phyloP scores from a whole-genome alignment of 2,797 vertebrate species.

The Okamejei kenojei region DNA sequence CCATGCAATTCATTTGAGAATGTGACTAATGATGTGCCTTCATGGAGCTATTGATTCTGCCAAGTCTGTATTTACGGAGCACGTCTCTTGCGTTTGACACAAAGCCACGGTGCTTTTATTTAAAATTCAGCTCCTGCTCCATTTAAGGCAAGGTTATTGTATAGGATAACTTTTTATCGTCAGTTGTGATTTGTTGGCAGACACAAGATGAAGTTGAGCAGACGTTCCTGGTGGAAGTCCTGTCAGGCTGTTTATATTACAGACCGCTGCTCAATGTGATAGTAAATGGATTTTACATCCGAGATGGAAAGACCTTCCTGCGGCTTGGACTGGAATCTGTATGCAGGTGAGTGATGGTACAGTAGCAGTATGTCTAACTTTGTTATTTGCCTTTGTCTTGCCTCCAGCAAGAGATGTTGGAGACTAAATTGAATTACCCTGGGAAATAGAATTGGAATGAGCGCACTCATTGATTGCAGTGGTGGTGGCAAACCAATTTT shows the following conservation, averaged over 20 bases:
- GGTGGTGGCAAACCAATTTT: no score
- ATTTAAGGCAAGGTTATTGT: not conserved
- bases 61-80: constrained; percentile 33
- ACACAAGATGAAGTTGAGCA: constrained; percentile 50
- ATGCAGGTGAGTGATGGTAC: constrained; percentile 59
- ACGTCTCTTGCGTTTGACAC: constrained; percentile 22
- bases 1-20: constrained; percentile 37
- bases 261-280: constrained; percentile 67
- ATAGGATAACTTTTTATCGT: constrained; percentile 30
- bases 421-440: no score
- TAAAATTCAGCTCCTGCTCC: not conserved
- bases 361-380: not conserved
- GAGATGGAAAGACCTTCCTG: constrained; percentile 55
- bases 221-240: constrained; percentile 62
- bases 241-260: constrained; percentile 74
- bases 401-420: not conserved
- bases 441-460: no score
- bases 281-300: constrained; percentile 67
- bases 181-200: constrained; percentile 52
- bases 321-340: constrained; percentile 65
- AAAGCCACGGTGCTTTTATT: not conserved
- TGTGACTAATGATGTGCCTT: not conserved
- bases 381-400: no score
- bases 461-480: no score
- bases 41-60: constrained; percentile 38